Conservation (phyloP, 2,797 vertebrate species). For the Eleutherodactylus coqui region DNA sequence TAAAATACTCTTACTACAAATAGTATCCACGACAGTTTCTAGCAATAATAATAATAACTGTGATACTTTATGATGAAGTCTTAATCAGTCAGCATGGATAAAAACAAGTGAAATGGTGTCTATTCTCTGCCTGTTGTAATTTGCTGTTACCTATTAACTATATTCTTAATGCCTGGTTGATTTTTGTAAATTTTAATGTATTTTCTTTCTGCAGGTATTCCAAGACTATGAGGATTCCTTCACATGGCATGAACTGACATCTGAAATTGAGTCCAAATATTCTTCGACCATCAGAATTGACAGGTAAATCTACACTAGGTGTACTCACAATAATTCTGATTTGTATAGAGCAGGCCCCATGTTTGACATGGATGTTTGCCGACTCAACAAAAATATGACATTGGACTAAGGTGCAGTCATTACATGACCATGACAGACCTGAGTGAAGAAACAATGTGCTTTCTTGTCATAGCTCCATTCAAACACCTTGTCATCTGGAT, state of each 20-base stretch:
- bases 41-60: not conserved
- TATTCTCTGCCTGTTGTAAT: not conserved
- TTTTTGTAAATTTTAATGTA: not conserved
- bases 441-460: too few relatives aligned
- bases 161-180: not conserved
- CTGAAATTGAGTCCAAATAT: conserved; percentile 12
- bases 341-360: not conserved
- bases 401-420: too few relatives aligned
- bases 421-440: too few relatives aligned
- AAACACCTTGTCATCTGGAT: not conserved
- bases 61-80: not conserved
- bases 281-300: not conserved
- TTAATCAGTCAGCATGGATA: not conserved
- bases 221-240: conserved; percentile 27
- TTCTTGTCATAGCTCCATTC: not conserved
- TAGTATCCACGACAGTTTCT: not conserved
- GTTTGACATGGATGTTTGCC: not conserved
- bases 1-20: not conserved
- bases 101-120: not conserved
- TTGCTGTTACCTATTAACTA: not conserved
- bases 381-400: too few relatives aligned
- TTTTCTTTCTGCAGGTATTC: conserved; percentile 1
- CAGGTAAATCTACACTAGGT: conserved; percentile 23
- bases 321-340: not conserved
- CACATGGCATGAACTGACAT: conserved; percentile 27